phyloP scores from a whole-genome alignment of 2,888 invertebrate species.

The Octodonta nipae region DNA sequence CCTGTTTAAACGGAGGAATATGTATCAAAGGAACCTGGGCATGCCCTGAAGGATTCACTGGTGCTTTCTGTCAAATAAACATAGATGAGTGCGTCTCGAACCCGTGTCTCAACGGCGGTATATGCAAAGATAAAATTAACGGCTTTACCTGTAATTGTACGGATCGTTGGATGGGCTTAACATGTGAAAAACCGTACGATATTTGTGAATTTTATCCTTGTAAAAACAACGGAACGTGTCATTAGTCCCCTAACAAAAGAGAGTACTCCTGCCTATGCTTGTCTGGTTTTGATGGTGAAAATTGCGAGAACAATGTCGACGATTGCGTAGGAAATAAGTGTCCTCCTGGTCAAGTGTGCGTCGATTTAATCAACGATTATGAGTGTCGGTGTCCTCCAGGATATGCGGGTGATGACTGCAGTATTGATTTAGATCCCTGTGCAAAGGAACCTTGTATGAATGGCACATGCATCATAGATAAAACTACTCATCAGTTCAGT shows the following conservation, averaged over 20 bases:
- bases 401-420: slow-evolving; percentile 46
- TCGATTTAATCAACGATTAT: slow-evolving; percentile 42
- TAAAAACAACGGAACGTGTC: slow-evolving; percentile 49
- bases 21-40: slow-evolving; percentile 46
- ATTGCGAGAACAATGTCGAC: slow-evolving; percentile 52
- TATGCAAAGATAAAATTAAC: slow-evolving; percentile 39
- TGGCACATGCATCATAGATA: slow-evolving; percentile 36
- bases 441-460: slow-evolving; percentile 57
- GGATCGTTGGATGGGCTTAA: slow-evolving; percentile 42
- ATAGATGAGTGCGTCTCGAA: slow-evolving; percentile 38
- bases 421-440: slow-evolving; percentile 46
- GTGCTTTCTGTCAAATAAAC: slow-evolving; percentile 45
- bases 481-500: slow-evolving; percentile 46
- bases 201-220: slow-evolving; percentile 48
- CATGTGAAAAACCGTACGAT: slow-evolving; percentile 44
- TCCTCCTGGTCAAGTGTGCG: slow-evolving; percentile 37
- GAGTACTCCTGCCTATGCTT: slow-evolving; percentile 51
- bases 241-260: slow-evolving; percentile 34
- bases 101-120: slow-evolving; percentile 43
- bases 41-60: slow-evolving; percentile 57
- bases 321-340: slow-evolving; percentile 48
- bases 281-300: slow-evolving; percentile 48
- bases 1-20: slow-evolving; percentile 63
- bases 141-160: slow-evolving; percentile 46
- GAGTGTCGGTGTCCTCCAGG: slow-evolving; percentile 50